Evolutionary conservation across 2,113 vertebrate species (phyloP).

Genomic region (Hypomesus transpacificus): DNA sequence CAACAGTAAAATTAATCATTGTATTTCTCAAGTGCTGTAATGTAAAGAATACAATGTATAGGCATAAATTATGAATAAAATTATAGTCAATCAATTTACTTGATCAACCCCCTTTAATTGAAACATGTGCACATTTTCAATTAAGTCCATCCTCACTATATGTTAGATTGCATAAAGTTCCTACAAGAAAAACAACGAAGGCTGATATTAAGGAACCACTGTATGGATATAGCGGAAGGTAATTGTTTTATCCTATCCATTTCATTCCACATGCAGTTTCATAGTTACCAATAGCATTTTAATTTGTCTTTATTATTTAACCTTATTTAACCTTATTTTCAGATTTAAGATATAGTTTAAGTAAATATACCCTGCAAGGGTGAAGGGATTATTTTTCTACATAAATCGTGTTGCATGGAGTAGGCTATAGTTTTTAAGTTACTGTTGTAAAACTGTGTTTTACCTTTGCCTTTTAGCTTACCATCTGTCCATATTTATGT

Average conservation of each 20-base stretch:
- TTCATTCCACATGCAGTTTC: too few species aligned
- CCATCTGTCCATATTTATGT: conserved; percentile 43
- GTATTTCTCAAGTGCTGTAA: conserved; percentile 32
- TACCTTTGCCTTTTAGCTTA: conserved; percentile 47
- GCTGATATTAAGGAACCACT: too few species aligned
- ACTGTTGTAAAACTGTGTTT: conserved; percentile 50
- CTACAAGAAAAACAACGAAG: too few species aligned
- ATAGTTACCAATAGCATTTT: not conserved
- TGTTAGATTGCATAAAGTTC: too few species aligned
- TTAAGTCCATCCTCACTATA: too few species aligned
- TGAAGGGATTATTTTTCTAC: conserved; percentile 57
- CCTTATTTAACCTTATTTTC: conserved; percentile 8
- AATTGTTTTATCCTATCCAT: too few species aligned
- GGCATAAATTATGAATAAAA: conserved; percentile 41
- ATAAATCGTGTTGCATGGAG: conserved; percentile 46
- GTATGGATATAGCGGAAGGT: too few species aligned
- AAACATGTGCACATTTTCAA: too few species aligned
- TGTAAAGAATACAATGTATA: conserved; percentile 53
- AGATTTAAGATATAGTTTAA: conserved; percentile 51
- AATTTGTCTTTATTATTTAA: conserved; percentile 22
- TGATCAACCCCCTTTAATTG: too few species aligned
- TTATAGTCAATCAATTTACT: conserved; percentile 10
- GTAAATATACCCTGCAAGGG: conserved; percentile 46
- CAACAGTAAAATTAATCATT: conserved; percentile 61
- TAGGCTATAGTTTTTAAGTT: conserved; percentile 19